Evolutionary conservation across 2,797 vertebrate genomes (phyloP), one percentile per base, ranked within the genome.

Genomic region (Florisuga fusca): DNA sequence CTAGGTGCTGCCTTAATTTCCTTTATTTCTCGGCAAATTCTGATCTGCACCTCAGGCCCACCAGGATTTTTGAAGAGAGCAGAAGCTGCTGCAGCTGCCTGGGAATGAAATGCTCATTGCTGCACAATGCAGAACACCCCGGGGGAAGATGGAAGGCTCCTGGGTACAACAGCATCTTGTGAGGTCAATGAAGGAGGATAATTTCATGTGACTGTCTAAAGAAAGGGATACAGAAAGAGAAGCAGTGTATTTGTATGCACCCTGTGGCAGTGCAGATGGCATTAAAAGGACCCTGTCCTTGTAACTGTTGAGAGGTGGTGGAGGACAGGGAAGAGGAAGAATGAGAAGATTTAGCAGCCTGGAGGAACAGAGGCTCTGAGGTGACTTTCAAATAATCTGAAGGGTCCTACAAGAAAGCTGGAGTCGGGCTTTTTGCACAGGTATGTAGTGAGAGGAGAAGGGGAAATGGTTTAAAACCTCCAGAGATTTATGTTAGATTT

Each of bases 201-300:
- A 53, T 8, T 20, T 15, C 15, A 81, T 2, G 2, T 2, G 31
- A 46, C 9, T 34, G 20, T 12, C 38, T 41, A 84, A 57, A 88
- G 13, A 41, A 48, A 50, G 36, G 15, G 17, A 59, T 5, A 15
- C 9, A 12, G 25, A 53, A 43, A 64, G 64, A 27, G 11, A 15
- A 2, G 23, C 21, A 26, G 18, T 1, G 11, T 9, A 34, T 31
- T 51, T 20, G 4, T 36, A 23, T 2, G 26, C 1, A 29, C 1
- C 5, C 26, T n/a, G 7, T 4, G 14, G 21, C 11, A 6, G 36
- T 2, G n/a, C 17, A 62, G 41, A 25, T 66, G 54, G 12, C 29
- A 15, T 34, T 55, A 12, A 12, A 63, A 68, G 19, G 26, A n/a
- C 12, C 0, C 2, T 4, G 2, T 14, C 45, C 50, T 61, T 48